Conservation (phyloP, 2,888 invertebrate species). For the Drosophila greeni region DNA sequence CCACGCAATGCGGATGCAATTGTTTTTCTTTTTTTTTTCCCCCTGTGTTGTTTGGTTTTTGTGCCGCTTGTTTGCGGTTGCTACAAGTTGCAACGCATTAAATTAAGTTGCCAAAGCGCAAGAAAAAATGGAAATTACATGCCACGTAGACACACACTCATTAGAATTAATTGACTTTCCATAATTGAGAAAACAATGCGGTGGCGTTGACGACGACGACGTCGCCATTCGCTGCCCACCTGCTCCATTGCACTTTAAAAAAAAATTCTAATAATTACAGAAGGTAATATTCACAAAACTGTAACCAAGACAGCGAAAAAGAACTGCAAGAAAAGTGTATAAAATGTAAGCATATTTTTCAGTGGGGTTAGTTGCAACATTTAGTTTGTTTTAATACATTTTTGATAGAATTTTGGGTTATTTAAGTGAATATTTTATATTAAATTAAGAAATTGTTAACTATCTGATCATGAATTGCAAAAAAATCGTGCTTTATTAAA, state of each 20-base stretch:
- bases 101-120: constrained; percentile 74
- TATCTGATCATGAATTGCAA: too few relatives aligned
- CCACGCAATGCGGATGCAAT: constrained; percentile 70
- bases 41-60: constrained; percentile 29
- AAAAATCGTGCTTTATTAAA: too few relatives aligned
- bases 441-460: too few relatives aligned
- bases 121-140: constrained; percentile 75
- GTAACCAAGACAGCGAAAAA: neutral
- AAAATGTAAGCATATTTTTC: neutral
- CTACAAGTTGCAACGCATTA: constrained; percentile 64
- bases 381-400: neutral
- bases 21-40: constrained; percentile 47
- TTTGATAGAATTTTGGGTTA: neutral
- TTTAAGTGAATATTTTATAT: too few relatives aligned
- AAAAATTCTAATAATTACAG: neutral
- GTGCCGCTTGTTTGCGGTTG: constrained; percentile 51
- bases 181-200: constrained; percentile 75
- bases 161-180: constrained; percentile 77
- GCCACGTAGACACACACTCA: constrained; percentile 58
- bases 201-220: constrained; percentile 63
- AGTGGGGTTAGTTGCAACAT: neutral
- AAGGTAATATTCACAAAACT: neutral
- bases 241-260: constrained; percentile 14
- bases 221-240: constrained; percentile 26
- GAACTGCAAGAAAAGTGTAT: neutral